These are phyloP conservation scores for Tanypteryx hageni DNA, from an alignment of 2,888 invertebrate species.

Conservation along the genomic window DNA sequence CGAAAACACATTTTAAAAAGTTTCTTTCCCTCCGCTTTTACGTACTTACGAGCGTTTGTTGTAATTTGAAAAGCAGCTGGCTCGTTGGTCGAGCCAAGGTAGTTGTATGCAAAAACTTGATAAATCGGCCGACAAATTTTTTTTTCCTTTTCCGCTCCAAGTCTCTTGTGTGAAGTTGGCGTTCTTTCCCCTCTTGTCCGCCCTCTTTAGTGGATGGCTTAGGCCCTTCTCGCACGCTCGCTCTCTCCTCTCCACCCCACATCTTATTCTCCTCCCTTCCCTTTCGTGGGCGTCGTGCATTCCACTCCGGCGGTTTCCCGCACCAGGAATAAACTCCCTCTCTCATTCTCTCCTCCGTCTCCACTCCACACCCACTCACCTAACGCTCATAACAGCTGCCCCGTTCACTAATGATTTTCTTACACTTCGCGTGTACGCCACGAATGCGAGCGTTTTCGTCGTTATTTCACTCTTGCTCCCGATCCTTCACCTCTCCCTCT, in stretches of 20 bases:
- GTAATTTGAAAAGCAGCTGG: constrained; percentile 33
- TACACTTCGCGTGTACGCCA: not conserved
- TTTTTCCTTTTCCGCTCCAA: not conserved
- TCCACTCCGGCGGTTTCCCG: constrained; percentile 41
- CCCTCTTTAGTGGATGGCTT: constrained; percentile 10
- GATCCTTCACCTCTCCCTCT: not conserved
- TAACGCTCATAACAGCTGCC: constrained; percentile 28
- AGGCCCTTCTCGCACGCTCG: not conserved
- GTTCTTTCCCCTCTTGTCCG: constrained; percentile 43
- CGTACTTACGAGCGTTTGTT: not conserved
- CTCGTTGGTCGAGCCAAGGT: not conserved
- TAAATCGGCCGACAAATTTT: constrained; percentile 23
- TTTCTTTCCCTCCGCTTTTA: not conserved
- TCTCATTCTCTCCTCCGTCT: not conserved
- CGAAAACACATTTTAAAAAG: not conserved
- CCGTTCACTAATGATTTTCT: constrained; percentile 51
- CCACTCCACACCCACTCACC: not conserved
- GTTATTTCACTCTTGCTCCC: not conserved
- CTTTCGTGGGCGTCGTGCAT: constrained; percentile 42
- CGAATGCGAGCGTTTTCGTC: not conserved
- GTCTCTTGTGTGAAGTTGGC: constrained; percentile 50
- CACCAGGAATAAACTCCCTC: constrained; percentile 57
- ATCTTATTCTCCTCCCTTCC: too few relatives aligned
- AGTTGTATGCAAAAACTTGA: constrained; percentile 39
- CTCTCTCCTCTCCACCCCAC: not conserved